Evolutionary conservation across 37 sponge, comb jelly and placozoan species (phyloP).

Genomic region (Oopsacas minuta): DNA sequence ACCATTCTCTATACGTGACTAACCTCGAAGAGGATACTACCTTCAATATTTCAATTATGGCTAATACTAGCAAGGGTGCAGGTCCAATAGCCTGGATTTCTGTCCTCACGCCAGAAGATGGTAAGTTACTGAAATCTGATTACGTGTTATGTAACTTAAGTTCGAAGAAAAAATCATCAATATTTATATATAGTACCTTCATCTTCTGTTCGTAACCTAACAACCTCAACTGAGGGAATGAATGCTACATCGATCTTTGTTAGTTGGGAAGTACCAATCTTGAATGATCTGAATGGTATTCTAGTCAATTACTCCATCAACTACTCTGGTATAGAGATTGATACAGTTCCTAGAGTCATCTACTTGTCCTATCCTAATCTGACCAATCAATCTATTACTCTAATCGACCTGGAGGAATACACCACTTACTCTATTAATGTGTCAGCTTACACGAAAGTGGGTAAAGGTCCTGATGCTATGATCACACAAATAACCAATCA

Average conservation of each 20-base stretch:
- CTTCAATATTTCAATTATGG: background rate
- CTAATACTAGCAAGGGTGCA: background rate
- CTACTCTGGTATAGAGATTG: too few relatives aligned
- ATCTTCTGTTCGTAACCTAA: background rate
- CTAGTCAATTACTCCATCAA: too few relatives aligned
- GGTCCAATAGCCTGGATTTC: background rate
- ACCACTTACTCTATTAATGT: too few relatives aligned
- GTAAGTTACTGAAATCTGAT: background rate
- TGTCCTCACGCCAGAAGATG: background rate
- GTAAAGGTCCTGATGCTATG: too few relatives aligned
- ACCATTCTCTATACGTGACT: background rate
- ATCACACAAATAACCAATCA: too few relatives aligned
- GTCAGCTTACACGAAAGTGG: too few relatives aligned
- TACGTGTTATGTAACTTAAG: background rate
- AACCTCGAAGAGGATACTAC: background rate
- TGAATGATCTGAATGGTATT: too few relatives aligned
- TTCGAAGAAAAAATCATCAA: background rate
- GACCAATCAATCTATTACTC: background rate
- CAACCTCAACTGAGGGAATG: too few relatives aligned
- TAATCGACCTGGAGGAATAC: too few relatives aligned
- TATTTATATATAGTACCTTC: background rate
- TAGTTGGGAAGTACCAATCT: too few relatives aligned
- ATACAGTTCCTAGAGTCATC: background rate
- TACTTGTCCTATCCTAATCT: background rate
- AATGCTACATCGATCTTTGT: too few relatives aligned